Percentiles rank a stretch among this genome's conserved stretches.
Evolutionary conservation across 2,888 invertebrate species (phyloP).

Genomic region (Plemyria rubiginata): DNA sequence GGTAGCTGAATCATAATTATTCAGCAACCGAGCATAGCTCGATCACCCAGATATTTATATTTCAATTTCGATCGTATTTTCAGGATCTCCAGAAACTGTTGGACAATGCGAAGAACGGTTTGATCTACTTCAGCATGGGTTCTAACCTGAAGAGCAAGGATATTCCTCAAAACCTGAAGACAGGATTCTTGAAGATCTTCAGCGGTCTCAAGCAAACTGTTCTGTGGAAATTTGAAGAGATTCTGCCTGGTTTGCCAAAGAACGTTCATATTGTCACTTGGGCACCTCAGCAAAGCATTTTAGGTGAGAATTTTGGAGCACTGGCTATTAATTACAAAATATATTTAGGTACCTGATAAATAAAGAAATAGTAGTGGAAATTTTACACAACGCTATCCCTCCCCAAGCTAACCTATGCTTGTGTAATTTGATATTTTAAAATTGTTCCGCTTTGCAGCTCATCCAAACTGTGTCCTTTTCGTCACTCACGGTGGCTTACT

Average conservation of each 20-base stretch:
- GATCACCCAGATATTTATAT: too few species aligned
- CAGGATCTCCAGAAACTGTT: slow-evolving; percentile 58
- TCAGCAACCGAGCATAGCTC: too few species aligned
- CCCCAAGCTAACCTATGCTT: too few species aligned
- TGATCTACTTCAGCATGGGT: slow-evolving; percentile 68
- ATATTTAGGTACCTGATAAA: too few species aligned
- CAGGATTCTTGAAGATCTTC: slow-evolving; percentile 60
- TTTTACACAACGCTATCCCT: too few species aligned
- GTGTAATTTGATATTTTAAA: too few species aligned
- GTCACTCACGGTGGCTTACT: slow-evolving; percentile 54
- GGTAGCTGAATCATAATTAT: too few species aligned
- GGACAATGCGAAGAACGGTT: slow-evolving; percentile 57
- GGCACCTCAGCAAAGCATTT: slow-evolving; percentile 65
- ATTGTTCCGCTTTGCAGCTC: slow-evolving; percentile 47
- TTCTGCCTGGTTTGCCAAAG: slow-evolving; percentile 55
- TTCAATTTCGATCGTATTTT: slow-evolving; percentile 9
- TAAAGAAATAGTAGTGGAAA: too few species aligned
- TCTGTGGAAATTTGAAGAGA: slow-evolving; percentile 74
- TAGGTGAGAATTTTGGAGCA: slow-evolving; percentile 47
- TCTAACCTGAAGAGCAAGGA: slow-evolving; percentile 56
- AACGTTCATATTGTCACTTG: slow-evolving; percentile 73
- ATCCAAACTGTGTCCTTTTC: slow-evolving; percentile 51
- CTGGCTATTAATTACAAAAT: too few species aligned
- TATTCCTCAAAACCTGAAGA: slow-evolving; percentile 50
- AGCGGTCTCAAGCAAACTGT: slow-evolving; percentile 68